phyloP scores from a whole-genome alignment of 2,797 vertebrate genomes.

The Poeciliopsis infans region DNA sequence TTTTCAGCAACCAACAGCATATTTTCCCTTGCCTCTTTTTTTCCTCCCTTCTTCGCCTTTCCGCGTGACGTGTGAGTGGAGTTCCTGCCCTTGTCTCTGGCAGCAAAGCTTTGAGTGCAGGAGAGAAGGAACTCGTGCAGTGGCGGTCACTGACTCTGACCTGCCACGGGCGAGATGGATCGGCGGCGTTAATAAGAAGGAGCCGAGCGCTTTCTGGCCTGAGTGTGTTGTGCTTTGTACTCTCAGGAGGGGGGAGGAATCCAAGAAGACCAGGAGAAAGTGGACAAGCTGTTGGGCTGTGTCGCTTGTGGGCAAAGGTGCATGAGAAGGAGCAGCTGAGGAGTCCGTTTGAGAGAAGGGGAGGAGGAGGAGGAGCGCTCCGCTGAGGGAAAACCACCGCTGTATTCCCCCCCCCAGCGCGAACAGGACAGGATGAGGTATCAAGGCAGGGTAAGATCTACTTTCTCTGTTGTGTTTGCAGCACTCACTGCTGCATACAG shows the following conservation, averaged over 20 bases:
- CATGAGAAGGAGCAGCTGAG: slow-evolving; percentile 58
- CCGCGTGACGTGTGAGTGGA: slow-evolving; percentile 71
- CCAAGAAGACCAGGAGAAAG: slow-evolving; percentile 36
- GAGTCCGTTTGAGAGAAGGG: slow-evolving; percentile 37
- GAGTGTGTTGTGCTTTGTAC: slow-evolving; percentile 35
- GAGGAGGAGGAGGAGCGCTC: slow-evolving; percentile 65
- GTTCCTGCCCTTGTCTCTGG: slow-evolving; percentile 71
- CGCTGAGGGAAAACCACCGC: slow-evolving; percentile 41
- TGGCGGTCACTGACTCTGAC: slow-evolving; percentile 55
- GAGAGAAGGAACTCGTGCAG: slow-evolving; percentile 35
- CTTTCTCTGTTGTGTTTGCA: slow-evolving; percentile 34
- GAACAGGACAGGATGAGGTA: slow-evolving; percentile 77
- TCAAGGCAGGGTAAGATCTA: slow-evolving; percentile 77
- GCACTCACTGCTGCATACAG: slow-evolving; percentile 5
- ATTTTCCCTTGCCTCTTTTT: slow-evolving; percentile 63
- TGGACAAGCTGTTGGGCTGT: slow-evolving; percentile 39
- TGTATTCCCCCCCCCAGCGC: slow-evolving; percentile 37
- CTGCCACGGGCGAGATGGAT: slow-evolving; percentile 56
- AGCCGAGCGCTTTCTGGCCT: slow-evolving; percentile 41
- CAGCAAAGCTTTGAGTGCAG: slow-evolving; percentile 48
- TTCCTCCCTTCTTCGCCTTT: slow-evolving; percentile 32
- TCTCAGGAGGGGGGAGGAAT: slow-evolving; percentile 35
- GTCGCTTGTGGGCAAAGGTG: slow-evolving; percentile 46
- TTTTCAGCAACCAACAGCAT: slow-evolving; percentile 52
- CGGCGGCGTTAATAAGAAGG: slow-evolving; percentile 64